Evolutionary conservation across 2,888 invertebrate species (phyloP).

Genomic region (Gymnoscelis rufifasciata): DNA sequence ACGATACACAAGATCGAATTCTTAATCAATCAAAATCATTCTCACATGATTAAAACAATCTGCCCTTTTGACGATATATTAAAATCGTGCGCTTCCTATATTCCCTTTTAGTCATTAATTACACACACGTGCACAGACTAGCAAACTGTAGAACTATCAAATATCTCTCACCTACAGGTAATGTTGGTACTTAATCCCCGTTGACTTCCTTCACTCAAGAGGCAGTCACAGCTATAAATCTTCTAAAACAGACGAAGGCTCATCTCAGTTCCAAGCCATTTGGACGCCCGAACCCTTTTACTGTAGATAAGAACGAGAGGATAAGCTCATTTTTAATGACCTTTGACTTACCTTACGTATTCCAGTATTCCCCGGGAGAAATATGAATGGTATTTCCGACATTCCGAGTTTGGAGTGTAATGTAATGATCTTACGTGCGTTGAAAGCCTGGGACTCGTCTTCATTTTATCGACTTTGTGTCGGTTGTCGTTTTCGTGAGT

Average conservation of each 20-base stretch:
- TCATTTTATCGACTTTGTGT: not conserved
- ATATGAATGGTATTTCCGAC: conserved; percentile 3
- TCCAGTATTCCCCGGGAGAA: not conserved
- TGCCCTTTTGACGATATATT: too few species aligned
- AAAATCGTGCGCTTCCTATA: too few species aligned
- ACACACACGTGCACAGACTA: too few species aligned
- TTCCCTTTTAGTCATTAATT: too few species aligned
- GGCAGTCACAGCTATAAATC: too few species aligned
- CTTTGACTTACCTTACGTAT: conserved; percentile 2
- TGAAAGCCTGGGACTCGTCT: not conserved
- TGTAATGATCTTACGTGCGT: conserved; percentile 3
- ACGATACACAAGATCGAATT: too few species aligned
- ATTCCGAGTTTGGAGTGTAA: conserved; percentile 1
- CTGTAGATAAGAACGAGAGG: conserved; percentile 15
- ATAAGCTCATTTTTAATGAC: conserved; percentile 16
- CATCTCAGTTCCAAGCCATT: not conserved
- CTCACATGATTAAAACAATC: too few species aligned
- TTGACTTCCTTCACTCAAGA: too few species aligned
- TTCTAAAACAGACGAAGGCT: not conserved
- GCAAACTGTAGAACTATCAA: too few species aligned
- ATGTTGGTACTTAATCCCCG: too few species aligned
- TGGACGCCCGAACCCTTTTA: conserved; percentile 10
- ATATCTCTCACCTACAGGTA: too few species aligned
- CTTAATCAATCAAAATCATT: too few species aligned
- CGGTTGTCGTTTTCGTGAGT: not conserved